These are phyloP conservation scores for Cossypha niveicapilla DNA, from an alignment of 2,797 vertebrate species.

Conservation along the genomic window DNA sequence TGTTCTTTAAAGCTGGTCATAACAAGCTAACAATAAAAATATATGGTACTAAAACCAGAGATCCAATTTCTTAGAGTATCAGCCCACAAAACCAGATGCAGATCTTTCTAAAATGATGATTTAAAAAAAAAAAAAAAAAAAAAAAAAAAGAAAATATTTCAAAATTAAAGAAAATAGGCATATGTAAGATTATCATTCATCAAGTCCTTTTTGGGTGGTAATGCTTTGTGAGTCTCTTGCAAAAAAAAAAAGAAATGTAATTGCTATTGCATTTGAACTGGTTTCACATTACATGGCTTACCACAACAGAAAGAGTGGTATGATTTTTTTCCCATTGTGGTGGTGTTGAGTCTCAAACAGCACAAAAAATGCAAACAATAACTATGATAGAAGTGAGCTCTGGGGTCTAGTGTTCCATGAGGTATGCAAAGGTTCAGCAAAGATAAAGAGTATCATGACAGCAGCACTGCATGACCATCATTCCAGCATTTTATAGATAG, in stretches of 20 bases:
- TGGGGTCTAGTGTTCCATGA: background rate
- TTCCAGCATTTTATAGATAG: background rate
- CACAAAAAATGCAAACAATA: background rate
- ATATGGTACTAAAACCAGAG: background rate
- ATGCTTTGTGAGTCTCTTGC: background rate
- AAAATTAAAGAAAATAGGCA: background rate
- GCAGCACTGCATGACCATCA: background rate
- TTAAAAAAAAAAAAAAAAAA: background rate
- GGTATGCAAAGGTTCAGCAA: background rate
- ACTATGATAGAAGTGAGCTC: background rate
- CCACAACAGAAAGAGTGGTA: background rate
- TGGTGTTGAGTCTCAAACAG: background rate
- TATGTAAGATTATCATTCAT: background rate
- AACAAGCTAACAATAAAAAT: constrained; percentile 33
- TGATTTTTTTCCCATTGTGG: background rate
- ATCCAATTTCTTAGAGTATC: background rate
- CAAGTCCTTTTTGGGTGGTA: background rate
- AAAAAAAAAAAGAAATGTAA: background rate
- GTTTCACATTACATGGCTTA: background rate
- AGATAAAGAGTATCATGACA: background rate
- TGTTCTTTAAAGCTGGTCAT: constrained; percentile 1
- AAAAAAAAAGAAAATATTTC: background rate
- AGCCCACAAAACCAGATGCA: background rate
- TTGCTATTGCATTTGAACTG: background rate
- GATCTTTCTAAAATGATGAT: background rate